Evolutionary conservation across 2,797 vertebrate species (phyloP).

Genomic region (Novumbra hubbsi): DNA sequence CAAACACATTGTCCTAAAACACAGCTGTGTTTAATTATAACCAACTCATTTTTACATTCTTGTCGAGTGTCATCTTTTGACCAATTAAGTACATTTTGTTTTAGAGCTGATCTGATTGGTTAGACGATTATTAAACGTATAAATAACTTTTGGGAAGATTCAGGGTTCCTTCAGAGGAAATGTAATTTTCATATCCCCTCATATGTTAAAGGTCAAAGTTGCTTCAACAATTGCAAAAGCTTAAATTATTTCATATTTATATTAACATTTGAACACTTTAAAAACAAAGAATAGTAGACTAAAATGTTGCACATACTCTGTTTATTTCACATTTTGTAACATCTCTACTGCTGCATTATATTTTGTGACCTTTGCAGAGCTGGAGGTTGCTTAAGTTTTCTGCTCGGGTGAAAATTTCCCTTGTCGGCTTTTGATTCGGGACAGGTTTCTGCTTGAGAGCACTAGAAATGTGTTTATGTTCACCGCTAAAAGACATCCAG

Average conservation of each 20-base stretch:
- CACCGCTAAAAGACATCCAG: background rate
- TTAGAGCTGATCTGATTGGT: no score
- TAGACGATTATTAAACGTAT: no score
- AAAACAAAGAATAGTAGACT: background rate
- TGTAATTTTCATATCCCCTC: no score
- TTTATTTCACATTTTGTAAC: background rate
- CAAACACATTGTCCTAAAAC: no score
- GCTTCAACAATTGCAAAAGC: background rate
- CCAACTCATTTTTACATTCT: no score
- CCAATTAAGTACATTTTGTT: no score
- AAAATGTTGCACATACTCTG: background rate
- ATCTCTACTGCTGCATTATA: background rate
- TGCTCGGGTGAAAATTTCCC: background rate
- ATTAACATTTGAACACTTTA: background rate
- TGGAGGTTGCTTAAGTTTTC: background rate
- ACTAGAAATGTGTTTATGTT: background rate
- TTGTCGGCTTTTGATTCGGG: background rate
- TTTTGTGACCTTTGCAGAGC: constrained; percentile 17
- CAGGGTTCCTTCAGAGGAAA: no score
- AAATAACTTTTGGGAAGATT: no score
- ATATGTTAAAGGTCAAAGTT: background rate
- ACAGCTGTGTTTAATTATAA: no score
- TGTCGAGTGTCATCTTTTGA: no score
- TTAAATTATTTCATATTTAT: no score
- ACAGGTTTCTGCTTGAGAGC: constrained; percentile 2